phyloP scores from a whole-genome alignment of 2,113 vertebrate species.

The Brachyistius frenatus region DNA sequence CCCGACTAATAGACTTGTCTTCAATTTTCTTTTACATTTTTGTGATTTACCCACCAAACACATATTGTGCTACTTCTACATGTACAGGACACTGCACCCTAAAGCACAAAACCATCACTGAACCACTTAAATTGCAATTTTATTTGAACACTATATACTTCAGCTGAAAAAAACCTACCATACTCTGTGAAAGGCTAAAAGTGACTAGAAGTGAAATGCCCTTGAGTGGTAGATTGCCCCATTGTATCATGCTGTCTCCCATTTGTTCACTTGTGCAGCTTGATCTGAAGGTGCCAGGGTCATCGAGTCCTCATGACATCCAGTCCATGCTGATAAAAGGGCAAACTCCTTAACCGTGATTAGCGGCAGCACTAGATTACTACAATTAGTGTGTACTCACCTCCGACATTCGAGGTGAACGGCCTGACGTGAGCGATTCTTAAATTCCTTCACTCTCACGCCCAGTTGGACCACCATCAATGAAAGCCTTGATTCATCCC shows the following conservation, averaged over 20 bases:
- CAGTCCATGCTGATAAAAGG: conserved; percentile 58
- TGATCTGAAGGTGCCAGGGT: conserved; percentile 67
- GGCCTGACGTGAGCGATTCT: conserved; percentile 72
- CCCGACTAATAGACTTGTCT: too few species aligned
- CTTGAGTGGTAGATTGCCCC: conserved; percentile 49
- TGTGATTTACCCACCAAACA: not conserved
- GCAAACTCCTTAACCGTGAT: conserved; percentile 68
- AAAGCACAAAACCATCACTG: conserved; percentile 11
- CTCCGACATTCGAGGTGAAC: conserved; percentile 79
- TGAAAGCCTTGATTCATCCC: conserved; percentile 28
- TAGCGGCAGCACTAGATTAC: conserved; percentile 70
- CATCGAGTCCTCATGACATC: conserved; percentile 51
- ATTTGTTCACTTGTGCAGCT: conserved; percentile 36
- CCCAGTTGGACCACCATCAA: conserved; percentile 57
- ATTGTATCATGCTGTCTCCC: conserved; percentile 32
- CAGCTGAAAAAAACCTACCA: conserved; percentile 4
- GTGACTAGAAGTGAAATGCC: conserved; percentile 50
- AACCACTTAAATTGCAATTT: conserved; percentile 11
- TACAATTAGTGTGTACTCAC: conserved; percentile 79
- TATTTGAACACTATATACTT: conserved; percentile 24
- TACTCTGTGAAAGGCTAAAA: conserved; percentile 36
- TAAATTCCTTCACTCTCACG: conserved; percentile 69
- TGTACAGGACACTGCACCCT: not conserved
- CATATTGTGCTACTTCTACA: not conserved
- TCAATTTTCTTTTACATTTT: too few species aligned